Percentiles rank a stretch among this genome's conserved stretches.
These are phyloP conservation scores for Hyperopisus bebe DNA, from an alignment of 2,113 vertebrate genomes.

Conservation along the genomic window DNA sequence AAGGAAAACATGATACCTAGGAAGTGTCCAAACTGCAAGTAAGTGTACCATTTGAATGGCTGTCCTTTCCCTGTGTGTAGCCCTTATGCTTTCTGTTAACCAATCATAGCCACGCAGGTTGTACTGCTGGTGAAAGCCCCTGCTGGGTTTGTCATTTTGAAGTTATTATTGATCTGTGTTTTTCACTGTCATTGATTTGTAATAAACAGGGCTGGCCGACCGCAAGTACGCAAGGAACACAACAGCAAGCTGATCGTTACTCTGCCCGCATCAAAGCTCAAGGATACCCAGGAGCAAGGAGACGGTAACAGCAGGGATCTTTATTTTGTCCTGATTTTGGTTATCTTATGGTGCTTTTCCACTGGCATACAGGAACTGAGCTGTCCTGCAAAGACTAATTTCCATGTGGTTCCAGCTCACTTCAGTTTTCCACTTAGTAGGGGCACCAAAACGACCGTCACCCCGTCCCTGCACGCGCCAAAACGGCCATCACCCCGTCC, in stretches of 20 bases:
- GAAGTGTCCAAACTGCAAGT: conserved; percentile 86
- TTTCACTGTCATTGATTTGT: background rate
- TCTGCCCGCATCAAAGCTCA: conserved; percentile 46
- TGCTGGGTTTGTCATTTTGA: background rate
- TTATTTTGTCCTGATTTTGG: background rate
- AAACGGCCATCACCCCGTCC: no score
- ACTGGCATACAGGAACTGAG: background rate
- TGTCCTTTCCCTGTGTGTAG: background rate
- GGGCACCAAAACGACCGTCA: background rate
- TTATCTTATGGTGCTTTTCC: background rate
- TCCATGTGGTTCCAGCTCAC: background rate
- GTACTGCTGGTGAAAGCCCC: background rate
- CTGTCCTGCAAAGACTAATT: background rate
- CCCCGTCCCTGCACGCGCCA: no score
- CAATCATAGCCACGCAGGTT: background rate
- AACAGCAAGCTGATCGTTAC: conserved; percentile 87
- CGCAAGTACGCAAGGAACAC: conserved; percentile 76
- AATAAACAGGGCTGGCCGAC: conserved; percentile 59
- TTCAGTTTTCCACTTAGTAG: background rate
- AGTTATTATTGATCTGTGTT: background rate
- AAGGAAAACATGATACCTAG: conserved; percentile 67
- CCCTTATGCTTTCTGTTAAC: background rate
- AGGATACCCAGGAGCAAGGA: conserved; percentile 14
- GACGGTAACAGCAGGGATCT: conserved; percentile 4
- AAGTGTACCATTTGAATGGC: conserved; percentile 38